Evolutionary conservation across 2,113 vertebrate species (phyloP).

Genomic region (Calyptommatus sinebrachiatus): DNA sequence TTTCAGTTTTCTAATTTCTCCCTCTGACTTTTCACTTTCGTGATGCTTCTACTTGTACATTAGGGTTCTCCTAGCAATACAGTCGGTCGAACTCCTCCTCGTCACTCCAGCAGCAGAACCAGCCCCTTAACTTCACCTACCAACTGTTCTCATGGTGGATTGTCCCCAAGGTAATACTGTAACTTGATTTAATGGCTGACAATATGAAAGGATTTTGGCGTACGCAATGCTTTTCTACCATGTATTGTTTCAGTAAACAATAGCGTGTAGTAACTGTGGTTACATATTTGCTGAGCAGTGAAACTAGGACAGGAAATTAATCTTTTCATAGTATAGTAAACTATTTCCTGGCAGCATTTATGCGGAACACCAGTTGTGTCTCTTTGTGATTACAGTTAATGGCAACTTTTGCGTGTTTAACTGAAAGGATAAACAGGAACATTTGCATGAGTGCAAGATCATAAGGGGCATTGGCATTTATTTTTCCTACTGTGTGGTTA

Average conservation of each 20-base stretch:
- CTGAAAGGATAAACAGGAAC: neutral
- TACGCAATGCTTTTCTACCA: conserved; percentile 22
- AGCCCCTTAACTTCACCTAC: conserved; percentile 96
- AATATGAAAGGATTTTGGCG: conserved; percentile 45
- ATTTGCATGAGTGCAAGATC: neutral
- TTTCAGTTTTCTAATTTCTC: conserved; percentile 8
- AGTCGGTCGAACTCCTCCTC: conserved; percentile 85
- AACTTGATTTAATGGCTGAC: conserved; percentile 53
- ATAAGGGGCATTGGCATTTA: neutral
- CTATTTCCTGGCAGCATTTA: neutral
- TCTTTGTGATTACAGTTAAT: neutral
- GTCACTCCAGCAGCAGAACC: conserved; percentile 90
- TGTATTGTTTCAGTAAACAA: conserved; percentile 40
- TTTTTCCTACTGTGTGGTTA: neutral
- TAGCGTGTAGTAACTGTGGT: conserved; percentile 20
- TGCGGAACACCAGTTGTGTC: conserved; percentile 10
- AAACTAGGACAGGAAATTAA: neutral
- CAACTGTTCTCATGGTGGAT: conserved; percentile 95
- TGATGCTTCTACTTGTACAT: conserved; percentile 40
- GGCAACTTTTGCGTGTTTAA: neutral
- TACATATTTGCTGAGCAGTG: neutral
- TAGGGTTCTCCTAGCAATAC: conserved; percentile 97
- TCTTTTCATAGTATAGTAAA: neutral
- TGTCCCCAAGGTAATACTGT: conserved; percentile 91
- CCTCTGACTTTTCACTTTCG: conserved; percentile 4